Percentiles rank a stretch among this genome's conserved stretches.
Evolutionary conservation across 2,797 vertebrate species (phyloP).

Genomic region (Eremophila alpestris): DNA sequence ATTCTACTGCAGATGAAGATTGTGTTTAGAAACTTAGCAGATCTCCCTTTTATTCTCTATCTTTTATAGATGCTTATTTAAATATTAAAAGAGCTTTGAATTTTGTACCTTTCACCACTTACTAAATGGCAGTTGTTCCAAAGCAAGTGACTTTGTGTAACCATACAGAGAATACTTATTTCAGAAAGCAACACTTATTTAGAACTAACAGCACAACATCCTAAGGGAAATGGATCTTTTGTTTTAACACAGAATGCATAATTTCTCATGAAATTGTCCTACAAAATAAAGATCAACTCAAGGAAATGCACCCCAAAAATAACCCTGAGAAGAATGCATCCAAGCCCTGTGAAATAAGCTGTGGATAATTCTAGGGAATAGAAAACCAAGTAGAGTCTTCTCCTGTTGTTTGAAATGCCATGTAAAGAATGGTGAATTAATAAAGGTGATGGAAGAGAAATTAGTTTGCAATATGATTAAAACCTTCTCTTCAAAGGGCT

Average conservation of each 20-base stretch:
- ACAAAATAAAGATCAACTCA: background rate
- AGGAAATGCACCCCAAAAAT: background rate
- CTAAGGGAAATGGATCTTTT: background rate
- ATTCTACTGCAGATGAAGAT: background rate
- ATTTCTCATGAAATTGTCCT: background rate
- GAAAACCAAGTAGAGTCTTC: background rate
- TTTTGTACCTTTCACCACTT: background rate
- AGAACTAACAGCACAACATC: background rate
- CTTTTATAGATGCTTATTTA: background rate
- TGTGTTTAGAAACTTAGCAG: background rate
- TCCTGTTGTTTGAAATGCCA: background rate
- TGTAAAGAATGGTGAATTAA: background rate
- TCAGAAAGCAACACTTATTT: background rate
- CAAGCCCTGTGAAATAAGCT: background rate
- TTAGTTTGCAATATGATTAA: background rate
- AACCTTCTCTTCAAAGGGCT: background rate
- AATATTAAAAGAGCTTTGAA: background rate
- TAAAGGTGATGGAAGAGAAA: background rate
- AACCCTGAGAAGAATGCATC: background rate
- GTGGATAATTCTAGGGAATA: background rate
- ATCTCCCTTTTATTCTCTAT: background rate
- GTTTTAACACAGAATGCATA: background rate
- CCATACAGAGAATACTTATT: rapidly evolving
- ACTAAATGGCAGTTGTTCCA: background rate
- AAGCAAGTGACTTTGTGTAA: background rate